A percentile compares a stretch with the other conserved stretches of the same genome.
Conservation (phyloP, 2,797 vertebrate genomes). For the Enteromius mattozi region DNA sequence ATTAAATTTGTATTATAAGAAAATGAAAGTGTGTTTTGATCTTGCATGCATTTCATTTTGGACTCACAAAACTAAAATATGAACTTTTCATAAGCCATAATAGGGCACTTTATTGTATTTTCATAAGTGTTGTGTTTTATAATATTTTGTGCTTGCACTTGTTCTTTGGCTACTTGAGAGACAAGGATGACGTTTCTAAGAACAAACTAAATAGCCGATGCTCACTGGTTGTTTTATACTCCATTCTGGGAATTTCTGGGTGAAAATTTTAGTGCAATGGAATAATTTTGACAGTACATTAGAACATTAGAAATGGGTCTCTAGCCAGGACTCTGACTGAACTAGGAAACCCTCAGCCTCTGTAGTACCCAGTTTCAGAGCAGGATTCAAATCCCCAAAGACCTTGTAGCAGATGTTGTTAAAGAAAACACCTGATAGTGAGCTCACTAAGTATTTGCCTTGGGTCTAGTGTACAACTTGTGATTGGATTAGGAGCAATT, state of each 20-base stretch:
- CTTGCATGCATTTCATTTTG: too few relatives aligned
- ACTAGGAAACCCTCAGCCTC: slow-evolving; percentile 1
- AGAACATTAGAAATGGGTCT: background rate
- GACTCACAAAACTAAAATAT: too few relatives aligned
- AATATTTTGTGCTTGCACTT: background rate
- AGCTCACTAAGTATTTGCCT: slow-evolving; percentile 50
- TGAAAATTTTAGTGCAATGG: background rate
- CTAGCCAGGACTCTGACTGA: slow-evolving; percentile 5
- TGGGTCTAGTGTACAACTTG: slow-evolving; percentile 42
- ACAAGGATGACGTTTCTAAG: background rate
- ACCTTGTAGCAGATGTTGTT: slow-evolving; percentile 37
- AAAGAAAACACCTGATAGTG: slow-evolving; percentile 36
- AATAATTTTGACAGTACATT: slow-evolving; percentile 41
- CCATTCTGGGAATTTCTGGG: background rate
- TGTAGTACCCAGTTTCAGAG: slow-evolving; percentile 8
- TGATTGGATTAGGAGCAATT: slow-evolving; percentile 56
- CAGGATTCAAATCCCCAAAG: slow-evolving; percentile 10
- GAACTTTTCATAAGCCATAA: too few relatives aligned
- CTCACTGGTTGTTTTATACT: background rate
- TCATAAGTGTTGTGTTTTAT: background rate
- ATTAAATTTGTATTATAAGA: too few relatives aligned
- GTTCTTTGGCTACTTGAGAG: background rate
- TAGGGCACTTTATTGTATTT: too few relatives aligned
- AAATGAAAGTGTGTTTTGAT: too few relatives aligned
- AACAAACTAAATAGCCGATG: background rate